Percentiles rank a stretch among this genome's conserved stretches.
These are phyloP conservation scores for Calonectris borealis DNA, from an alignment of 2,113 vertebrate species.

Conservation along the genomic window DNA sequence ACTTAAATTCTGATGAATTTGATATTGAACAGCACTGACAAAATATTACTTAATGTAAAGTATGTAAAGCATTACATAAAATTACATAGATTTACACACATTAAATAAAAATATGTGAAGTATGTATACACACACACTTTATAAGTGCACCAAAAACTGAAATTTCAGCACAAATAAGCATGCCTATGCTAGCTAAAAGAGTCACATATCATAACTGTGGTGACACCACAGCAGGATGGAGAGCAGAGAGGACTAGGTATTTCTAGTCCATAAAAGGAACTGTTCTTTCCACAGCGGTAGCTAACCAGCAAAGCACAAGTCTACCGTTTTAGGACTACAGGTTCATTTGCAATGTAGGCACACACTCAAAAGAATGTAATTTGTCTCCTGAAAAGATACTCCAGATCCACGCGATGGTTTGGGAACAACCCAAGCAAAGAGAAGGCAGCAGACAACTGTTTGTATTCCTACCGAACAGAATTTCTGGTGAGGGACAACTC, in stretches of 20 bases:
- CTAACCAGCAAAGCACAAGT: background rate
- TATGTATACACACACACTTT: background rate
- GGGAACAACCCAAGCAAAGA: background rate
- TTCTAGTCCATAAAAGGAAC: background rate
- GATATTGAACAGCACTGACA: background rate
- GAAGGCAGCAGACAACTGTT: background rate
- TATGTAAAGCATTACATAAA: background rate
- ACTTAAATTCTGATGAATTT: background rate
- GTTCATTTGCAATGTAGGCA: background rate
- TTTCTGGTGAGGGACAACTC: background rate
- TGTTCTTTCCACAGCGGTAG: background rate
- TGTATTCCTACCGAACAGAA: background rate
- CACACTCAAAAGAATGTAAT: background rate
- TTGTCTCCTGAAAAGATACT: background rate
- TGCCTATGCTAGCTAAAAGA: background rate
- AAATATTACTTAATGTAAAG: background rate
- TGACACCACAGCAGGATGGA: background rate
- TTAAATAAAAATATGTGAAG: background rate
- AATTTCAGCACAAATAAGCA: background rate
- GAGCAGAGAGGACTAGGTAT: background rate
- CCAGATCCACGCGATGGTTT: background rate
- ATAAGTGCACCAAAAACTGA: background rate
- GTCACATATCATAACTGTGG: background rate
- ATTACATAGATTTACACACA: background rate
- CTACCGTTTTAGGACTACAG: background rate